These are phyloP conservation scores for Anthopleura sola DNA, from an alignment of 64 coral and sea anemone genomes.

Conservation along the genomic window DNA sequence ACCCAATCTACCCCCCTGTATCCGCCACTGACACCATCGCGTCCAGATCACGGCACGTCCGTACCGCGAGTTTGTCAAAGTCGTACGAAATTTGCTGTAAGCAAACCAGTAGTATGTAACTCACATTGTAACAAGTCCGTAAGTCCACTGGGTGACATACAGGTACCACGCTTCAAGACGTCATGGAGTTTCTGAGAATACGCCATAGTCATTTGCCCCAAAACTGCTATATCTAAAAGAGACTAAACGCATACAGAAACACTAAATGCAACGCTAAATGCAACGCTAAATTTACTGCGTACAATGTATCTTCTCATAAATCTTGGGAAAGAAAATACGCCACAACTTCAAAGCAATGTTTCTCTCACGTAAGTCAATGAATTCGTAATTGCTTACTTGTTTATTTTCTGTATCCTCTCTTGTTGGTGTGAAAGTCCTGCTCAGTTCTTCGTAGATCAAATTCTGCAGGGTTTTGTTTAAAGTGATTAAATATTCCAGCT, in stretches of 20 bases:
- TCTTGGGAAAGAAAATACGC: too few species aligned
- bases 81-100: neutral
- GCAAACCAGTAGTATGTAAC: neutral
- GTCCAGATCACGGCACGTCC: too few species aligned
- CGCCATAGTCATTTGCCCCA: conserved; percentile 32
- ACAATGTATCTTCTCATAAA: too few species aligned
- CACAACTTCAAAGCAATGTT: too few species aligned
- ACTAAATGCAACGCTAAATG: neutral
- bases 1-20: too few species aligned
- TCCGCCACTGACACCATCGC: too few species aligned
- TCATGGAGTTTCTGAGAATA: conserved; percentile 35
- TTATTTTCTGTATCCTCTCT: conserved; percentile 37
- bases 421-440: conserved; percentile 61
- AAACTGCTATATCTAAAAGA: conserved; percentile 28
- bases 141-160: conserved; percentile 27
- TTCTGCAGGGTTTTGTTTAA: conserved; percentile 71
- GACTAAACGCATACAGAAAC: conserved; percentile 11
- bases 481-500: conserved; percentile 64
- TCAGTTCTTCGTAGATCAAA: conserved; percentile 77
- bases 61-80: too few species aligned
- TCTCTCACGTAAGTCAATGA: too few species aligned
- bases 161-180: conserved; percentile 32
- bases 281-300: neutral
- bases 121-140: conserved; percentile 17
- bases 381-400: neutral